A percentile compares a stretch with the other conserved stretches of the same genome.
These are phyloP conservation scores for Tangara arthus DNA, from an alignment of 2,797 vertebrate genomes.

Conservation along the genomic window DNA sequence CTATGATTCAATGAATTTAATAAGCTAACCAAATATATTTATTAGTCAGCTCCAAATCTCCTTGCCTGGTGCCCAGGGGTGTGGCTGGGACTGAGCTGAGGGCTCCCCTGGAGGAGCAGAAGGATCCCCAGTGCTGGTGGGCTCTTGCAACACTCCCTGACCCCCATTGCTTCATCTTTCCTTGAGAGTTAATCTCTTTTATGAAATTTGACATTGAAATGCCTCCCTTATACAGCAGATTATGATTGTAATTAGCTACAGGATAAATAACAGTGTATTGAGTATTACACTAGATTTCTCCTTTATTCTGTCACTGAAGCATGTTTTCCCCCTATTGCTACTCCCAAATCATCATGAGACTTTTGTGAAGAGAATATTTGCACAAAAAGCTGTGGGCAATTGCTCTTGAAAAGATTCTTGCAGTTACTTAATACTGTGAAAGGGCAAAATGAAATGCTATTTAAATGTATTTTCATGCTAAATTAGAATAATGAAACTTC, in stretches of 20 bases:
- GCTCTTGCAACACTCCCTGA: neutral
- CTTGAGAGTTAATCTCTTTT: constrained; percentile 12
- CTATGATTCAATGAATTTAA: neutral
- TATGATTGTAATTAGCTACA: constrained; percentile 46
- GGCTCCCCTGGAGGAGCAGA: neutral
- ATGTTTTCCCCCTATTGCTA: constrained; percentile 8
- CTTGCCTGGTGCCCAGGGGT: neutral
- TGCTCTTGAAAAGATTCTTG: constrained; percentile 35
- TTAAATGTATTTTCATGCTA: constrained; percentile 62
- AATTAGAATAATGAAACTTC: constrained; percentile 40
- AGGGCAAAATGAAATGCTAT: constrained; percentile 60
- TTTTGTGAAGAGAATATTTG: constrained; percentile 21
- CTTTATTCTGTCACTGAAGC: constrained; percentile 28
- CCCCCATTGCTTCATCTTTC: neutral
- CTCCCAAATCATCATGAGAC: constrained; percentile 16
- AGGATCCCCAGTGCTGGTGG: neutral
- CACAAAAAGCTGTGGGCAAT: constrained; percentile 50
- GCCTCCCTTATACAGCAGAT: constrained; percentile 15
- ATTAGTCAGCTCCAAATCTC: neutral
- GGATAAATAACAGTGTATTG: constrained; percentile 19
- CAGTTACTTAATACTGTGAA: constrained; percentile 52
- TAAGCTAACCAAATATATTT: neutral
- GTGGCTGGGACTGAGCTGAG: neutral
- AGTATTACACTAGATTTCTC: constrained; percentile 19
- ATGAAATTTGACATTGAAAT: constrained; percentile 50